phyloP scores from a whole-genome alignment of 2,888 invertebrate genomes.

The Steromphala cineraria region DNA sequence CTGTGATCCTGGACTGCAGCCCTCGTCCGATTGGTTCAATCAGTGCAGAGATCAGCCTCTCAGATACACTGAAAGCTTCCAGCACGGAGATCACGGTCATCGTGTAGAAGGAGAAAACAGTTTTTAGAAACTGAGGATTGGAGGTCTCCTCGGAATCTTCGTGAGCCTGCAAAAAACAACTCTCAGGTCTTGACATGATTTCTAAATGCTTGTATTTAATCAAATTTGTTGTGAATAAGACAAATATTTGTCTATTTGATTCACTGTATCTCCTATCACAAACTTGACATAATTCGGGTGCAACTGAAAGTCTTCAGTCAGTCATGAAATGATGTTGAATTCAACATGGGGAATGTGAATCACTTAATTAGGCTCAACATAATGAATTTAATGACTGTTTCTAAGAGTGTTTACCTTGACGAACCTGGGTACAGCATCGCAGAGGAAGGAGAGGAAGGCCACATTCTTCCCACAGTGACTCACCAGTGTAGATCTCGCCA shows the following conservation, averaged over 20 bases:
- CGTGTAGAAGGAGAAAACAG: slow-evolving; percentile 88
- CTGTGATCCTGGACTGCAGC: slow-evolving; percentile 80
- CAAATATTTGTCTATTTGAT: no score
- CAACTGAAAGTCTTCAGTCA: not conserved
- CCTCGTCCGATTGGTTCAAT: slow-evolving; percentile 85
- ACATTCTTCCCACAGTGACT: slow-evolving; percentile 83
- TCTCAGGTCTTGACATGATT: no score
- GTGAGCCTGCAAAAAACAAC: slow-evolving; percentile 17
- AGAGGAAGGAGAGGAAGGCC: slow-evolving; percentile 81
- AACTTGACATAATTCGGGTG: no score
- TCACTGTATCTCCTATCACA: no score
- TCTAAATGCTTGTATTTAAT: no score
- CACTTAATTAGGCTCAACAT: not conserved
- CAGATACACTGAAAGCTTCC: slow-evolving; percentile 59
- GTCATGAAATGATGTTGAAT: not conserved
- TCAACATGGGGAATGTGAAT: not conserved
- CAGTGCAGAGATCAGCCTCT: slow-evolving; percentile 83
- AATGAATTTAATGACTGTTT: not conserved
- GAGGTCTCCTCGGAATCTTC: slow-evolving; percentile 22
- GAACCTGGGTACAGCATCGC: slow-evolving; percentile 79
- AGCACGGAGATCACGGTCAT: slow-evolving; percentile 84
- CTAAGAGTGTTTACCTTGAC: slow-evolving; percentile 76
- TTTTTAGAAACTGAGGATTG: slow-evolving; percentile 77
- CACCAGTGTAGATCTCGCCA: slow-evolving; percentile 84
- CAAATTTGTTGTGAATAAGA: no score